Percentiles rank a stretch among this genome's conserved stretches.
These are phyloP conservation scores for Mastomys natalensis DNA, from an alignment of 2,113 vertebrate species.

Conservation along the genomic window DNA sequence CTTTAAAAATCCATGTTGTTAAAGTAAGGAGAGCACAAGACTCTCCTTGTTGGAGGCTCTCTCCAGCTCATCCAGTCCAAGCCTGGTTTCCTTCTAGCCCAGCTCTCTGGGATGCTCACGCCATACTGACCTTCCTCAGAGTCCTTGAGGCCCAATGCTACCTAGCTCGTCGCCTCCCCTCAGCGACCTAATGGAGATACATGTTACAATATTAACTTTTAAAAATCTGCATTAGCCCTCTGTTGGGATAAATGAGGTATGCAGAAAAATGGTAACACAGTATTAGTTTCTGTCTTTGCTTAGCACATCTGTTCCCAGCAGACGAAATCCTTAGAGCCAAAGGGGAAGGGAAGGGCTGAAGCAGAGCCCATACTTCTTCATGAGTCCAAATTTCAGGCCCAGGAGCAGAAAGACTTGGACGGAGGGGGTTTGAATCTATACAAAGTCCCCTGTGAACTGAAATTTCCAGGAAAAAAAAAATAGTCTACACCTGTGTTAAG, in stretches of 20 bases:
- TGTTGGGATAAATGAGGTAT: constrained; percentile 66
- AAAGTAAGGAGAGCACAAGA: neutral
- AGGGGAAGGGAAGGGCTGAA: neutral
- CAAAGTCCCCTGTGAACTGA: neutral
- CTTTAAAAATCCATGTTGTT: neutral
- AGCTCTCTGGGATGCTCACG: accelerated
- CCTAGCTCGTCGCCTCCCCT: neutral
- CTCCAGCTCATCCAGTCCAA: no score
- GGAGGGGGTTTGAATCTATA: neutral
- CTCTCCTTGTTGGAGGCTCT: neutral
- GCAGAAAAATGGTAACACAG: neutral
- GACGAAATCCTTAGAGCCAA: neutral
- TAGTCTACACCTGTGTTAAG: neutral
- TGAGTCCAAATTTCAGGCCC: neutral
- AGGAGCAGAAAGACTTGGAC: accelerated
- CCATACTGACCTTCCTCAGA: accelerated
- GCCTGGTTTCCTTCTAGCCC: neutral
- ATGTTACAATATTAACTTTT: constrained; percentile 64
- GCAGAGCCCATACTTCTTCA: neutral
- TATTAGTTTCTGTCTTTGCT: constrained; percentile 36
- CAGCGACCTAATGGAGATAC: constrained; percentile 60
- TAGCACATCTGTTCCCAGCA: neutral
- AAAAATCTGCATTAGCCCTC: constrained; percentile 48
- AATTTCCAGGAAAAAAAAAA: neutral
- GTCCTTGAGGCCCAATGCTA: neutral